Evolutionary conservation across 2,113 vertebrate genomes (phyloP).

Genomic region (Catharus minimus): DNA sequence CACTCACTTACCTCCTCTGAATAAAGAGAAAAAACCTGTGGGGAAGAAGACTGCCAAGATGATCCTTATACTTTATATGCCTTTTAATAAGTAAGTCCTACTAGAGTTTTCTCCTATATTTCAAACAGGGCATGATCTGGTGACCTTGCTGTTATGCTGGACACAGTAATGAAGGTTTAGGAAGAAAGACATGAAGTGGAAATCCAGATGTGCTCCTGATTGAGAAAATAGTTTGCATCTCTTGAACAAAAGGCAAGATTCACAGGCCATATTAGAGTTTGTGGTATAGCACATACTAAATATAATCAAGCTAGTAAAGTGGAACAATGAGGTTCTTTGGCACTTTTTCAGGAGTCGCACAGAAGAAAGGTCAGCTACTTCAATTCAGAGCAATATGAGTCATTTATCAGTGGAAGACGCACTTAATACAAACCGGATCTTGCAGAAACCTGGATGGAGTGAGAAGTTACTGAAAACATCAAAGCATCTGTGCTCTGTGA

Average conservation of each 20-base stretch:
- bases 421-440: neutral
- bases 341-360: neutral
- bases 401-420: neutral
- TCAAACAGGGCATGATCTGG: neutral
- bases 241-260: neutral
- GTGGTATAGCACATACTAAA: slow-evolving; percentile 22
- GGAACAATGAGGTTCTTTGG: neutral
- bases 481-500: neutral
- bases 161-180: neutral
- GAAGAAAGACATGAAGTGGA: neutral
- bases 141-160: neutral
- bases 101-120: neutral
- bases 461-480: neutral
- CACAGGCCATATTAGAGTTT: neutral
- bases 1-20: neutral
- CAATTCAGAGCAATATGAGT: neutral
- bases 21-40: neutral
- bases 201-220: neutral
- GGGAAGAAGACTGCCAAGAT: neutral
- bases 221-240: neutral
- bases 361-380: neutral
- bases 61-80: neutral
- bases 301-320: slow-evolving; percentile 48
- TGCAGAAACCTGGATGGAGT: neutral
- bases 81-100: neutral